A percentile compares a stretch with the other conserved stretches of the same genome.
These are phyloP conservation scores for Oncorhynchus nerka DNA, from an alignment of 2,113 vertebrate species.

Conservation along the genomic window DNA sequence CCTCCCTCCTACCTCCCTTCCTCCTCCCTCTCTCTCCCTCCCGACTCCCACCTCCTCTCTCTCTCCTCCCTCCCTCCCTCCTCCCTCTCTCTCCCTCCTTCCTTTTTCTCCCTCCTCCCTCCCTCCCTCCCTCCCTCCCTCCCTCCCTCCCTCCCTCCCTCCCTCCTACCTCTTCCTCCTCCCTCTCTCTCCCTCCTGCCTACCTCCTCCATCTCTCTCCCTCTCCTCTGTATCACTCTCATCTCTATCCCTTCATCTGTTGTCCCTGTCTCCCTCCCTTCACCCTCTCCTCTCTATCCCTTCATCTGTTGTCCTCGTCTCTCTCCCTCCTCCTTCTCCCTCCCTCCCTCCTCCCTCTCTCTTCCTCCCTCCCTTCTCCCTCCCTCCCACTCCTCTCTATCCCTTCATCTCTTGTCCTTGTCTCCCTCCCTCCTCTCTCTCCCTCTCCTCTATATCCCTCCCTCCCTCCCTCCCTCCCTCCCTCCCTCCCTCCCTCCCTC, in stretches of 20 bases:
- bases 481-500: background rate
- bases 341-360: background rate
- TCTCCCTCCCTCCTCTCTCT: background rate
- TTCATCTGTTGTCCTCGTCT: background rate
- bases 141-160: no score
- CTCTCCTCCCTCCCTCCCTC: no score
- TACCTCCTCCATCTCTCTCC: background rate
- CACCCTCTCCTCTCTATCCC: no score
- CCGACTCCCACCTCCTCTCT: no score
- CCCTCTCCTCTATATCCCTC: no score
- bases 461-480: background rate
- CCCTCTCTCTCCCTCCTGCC: background rate
- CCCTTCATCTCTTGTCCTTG: no score
- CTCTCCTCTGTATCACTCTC: background rate
- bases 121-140: background rate
- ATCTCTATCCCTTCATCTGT: background rate
- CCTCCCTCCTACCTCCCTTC: no score
- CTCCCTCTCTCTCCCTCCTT: no score
- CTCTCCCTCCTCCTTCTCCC: background rate
- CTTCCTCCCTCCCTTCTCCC: background rate
- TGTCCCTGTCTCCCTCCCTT: no score
- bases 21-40: no score
- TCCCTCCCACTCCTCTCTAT: background rate
- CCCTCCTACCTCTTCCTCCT: no score
- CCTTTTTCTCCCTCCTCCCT: no score